phyloP scores from a whole-genome alignment of 2,888 invertebrate species.

The Leucophenga montana region DNA sequence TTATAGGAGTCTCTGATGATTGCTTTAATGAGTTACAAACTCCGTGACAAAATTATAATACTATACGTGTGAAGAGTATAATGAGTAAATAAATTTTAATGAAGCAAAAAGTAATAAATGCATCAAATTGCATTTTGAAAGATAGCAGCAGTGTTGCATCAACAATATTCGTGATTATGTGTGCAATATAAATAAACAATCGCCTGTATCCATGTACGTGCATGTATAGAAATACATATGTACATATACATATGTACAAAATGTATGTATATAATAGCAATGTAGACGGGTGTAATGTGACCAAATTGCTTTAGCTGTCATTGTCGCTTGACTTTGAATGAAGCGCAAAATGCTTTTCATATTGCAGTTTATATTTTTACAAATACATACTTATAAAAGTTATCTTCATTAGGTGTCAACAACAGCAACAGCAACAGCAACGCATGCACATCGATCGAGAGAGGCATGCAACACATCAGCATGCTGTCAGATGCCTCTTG shows the following conservation, averaged over 20 bases:
- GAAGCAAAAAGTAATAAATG: conserved; percentile 24
- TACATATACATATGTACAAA: neutral
- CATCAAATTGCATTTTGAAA: conserved; percentile 38
- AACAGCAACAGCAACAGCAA: neutral
- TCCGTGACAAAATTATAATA: too few species aligned
- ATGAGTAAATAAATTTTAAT: neutral
- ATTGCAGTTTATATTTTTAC: too few species aligned
- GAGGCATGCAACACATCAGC: neutral
- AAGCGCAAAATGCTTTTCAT: neutral
- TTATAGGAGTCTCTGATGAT: too few species aligned
- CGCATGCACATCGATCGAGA: neutral
- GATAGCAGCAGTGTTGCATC: conserved; percentile 12
- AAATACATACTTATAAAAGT: too few species aligned
- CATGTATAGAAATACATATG: neutral
- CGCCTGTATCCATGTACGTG: neutral
- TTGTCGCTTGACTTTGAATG: conserved; percentile 22
- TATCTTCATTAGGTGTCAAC: too few species aligned
- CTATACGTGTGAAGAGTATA: too few species aligned
- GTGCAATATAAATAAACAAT: too few species aligned
- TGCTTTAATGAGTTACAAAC: conserved; percentile 2
- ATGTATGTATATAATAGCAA: conserved; percentile 1
- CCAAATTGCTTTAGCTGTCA: conserved; percentile 1
- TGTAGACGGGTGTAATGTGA: conserved; percentile 12
- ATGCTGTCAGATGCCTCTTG: neutral
- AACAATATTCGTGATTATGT: neutral